Evolutionary conservation across 2,797 vertebrate genomes (phyloP).

Genomic region (Anguilla megastoma): DNA sequence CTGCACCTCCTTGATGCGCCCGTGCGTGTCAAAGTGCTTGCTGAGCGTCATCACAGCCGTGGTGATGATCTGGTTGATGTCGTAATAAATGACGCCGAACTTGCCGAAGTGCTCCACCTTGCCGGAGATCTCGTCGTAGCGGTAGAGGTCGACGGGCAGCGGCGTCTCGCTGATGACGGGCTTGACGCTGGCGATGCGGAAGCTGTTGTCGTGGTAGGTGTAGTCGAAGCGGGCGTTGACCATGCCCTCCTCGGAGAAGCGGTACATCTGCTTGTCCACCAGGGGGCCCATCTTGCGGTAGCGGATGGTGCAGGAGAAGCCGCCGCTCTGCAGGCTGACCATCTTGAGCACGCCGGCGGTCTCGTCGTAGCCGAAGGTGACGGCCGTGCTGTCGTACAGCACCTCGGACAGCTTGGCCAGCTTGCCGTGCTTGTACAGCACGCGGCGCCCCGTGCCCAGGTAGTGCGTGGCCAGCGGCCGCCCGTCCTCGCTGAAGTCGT

Average conservation of each 20-base stretch:
- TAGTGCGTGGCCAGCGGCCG: constrained; percentile 80
- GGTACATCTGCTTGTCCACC: constrained; percentile 87
- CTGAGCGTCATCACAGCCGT: constrained; percentile 88
- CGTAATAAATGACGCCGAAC: constrained; percentile 88
- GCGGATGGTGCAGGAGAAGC: constrained; percentile 86
- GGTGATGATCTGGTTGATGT: constrained; percentile 89
- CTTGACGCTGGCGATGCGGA: constrained; percentile 86
- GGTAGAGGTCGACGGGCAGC: constrained; percentile 85
- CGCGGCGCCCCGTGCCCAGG: constrained; percentile 81
- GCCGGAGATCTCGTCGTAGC: constrained; percentile 87
- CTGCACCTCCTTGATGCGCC: constrained; percentile 87
- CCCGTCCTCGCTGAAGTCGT: constrained; percentile 84
- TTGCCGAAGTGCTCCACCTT: constrained; percentile 90
- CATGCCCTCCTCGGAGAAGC: constrained; percentile 89
- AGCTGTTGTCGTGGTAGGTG: constrained; percentile 86
- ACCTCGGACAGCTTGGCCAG: constrained; percentile 84
- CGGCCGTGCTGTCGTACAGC: constrained; percentile 82
- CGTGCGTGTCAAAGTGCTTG: constrained; percentile 87
- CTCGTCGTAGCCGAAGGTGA: constrained; percentile 86
- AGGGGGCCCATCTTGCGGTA: constrained; percentile 86
- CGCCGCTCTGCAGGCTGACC: constrained; percentile 86
- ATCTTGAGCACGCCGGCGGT: constrained; percentile 84
- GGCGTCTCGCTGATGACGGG: constrained; percentile 86
- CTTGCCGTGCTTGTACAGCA: constrained; percentile 87
- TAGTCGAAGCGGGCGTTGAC: constrained; percentile 89